Evolutionary conservation across 2,888 invertebrate species (phyloP).

Genomic region (Nymphalis c-album): DNA sequence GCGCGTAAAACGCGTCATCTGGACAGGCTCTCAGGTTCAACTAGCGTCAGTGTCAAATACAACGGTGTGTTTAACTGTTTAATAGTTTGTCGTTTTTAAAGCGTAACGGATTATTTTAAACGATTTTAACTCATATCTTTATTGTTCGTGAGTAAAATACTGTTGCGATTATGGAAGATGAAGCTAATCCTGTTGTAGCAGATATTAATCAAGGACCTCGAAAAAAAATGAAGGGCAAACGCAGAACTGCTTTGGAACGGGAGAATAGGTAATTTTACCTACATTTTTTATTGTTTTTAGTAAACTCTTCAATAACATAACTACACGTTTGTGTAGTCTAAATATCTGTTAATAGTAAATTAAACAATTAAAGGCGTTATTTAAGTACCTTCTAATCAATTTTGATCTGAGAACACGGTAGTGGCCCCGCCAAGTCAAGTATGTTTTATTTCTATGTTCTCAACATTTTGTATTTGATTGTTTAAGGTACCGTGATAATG

Average conservation of each 20-base stretch:
- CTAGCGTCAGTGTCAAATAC: too few species aligned
- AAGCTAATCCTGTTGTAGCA: slow-evolving; percentile 9
- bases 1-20: too few species aligned
- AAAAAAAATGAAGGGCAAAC: slow-evolving; percentile 1
- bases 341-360: too few species aligned
- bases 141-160: slow-evolving; percentile 9
- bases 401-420: background rate
- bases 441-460: slow-evolving; percentile 3
- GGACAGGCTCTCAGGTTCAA: too few species aligned
- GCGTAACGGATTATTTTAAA: background rate
- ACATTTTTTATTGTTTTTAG: slow-evolving; percentile 15
- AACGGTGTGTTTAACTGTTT: background rate
- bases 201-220: slow-evolving; percentile 8
- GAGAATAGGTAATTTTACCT: too few species aligned
- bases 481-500: slow-evolving; percentile 13
- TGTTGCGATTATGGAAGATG: slow-evolving; percentile 8
- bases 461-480: slow-evolving; percentile 9
- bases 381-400: too few species aligned
- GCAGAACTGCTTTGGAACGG: background rate
- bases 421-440: slow-evolving; percentile 7
- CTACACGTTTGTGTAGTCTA: too few species aligned
- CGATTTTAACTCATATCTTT: background rate
- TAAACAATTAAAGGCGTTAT: too few species aligned
- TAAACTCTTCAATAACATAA: too few species aligned
- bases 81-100: background rate